phyloP scores from a whole-genome alignment of 2,888 invertebrate species.

The Epirrhoe tristata region DNA sequence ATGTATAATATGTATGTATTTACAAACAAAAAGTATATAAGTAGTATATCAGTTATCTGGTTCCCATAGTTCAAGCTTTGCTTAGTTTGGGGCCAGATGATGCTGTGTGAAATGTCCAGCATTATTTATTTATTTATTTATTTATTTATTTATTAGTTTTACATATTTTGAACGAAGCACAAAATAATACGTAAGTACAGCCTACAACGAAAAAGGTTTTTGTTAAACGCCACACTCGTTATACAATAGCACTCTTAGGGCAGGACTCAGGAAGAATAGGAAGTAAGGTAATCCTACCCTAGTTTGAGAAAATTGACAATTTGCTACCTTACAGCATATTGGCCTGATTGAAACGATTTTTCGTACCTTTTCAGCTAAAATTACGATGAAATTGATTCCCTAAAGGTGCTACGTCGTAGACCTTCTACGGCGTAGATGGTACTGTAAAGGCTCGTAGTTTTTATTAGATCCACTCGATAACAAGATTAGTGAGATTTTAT shows the following conservation, averaged over 20 bases:
- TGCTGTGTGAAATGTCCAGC: too few species aligned
- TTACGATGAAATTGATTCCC: not conserved
- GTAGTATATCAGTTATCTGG: too few species aligned
- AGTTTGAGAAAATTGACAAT: conserved; percentile 24
- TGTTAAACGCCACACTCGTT: not conserved
- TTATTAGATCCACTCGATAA: not conserved
- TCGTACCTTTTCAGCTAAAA: conserved; percentile 4
- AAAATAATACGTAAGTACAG: not conserved
- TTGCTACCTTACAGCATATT: not conserved
- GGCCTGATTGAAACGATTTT: conserved; percentile 16
- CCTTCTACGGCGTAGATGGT: not conserved
- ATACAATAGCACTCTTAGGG: conserved; percentile 35
- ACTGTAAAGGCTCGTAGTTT: not conserved
- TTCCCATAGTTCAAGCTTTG: too few species aligned
- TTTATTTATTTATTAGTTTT: too few species aligned
- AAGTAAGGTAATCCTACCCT: conserved; percentile 17
- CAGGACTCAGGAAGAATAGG: conserved; percentile 22
- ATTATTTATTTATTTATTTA: too few species aligned
- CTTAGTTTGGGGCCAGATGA: too few species aligned
- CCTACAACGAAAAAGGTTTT: not conserved
- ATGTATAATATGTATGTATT: too few species aligned
- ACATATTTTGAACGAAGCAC: too few species aligned
- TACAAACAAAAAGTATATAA: too few species aligned
- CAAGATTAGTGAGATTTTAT: not conserved
- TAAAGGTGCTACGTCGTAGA: conserved; percentile 3